phyloP scores from a whole-genome alignment of 2,888 invertebrate species.

The Siphlonurus alternatus region DNA sequence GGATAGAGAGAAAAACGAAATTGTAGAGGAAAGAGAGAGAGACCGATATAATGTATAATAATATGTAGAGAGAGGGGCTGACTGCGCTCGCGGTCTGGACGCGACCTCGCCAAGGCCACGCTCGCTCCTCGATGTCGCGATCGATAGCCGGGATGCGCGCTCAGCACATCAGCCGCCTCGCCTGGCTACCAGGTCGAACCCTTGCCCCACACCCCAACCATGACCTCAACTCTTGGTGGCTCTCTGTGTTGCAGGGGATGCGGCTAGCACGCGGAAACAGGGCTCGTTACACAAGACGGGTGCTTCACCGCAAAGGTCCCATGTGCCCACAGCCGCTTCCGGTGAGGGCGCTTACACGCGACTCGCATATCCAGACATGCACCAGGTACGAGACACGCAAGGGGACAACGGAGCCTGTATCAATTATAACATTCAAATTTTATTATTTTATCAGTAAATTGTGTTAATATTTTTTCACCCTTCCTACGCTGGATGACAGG shows the following conservation, averaged over 20 bases:
- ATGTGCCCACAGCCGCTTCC: neutral
- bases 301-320: neutral
- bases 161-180: neutral
- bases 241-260: neutral
- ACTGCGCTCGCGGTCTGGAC: neutral
- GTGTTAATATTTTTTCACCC: too few relatives aligned
- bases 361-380: neutral
- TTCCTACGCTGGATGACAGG: too few relatives aligned
- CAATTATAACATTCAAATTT: too few relatives aligned
- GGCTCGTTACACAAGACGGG: neutral
- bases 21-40: neutral
- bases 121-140: neutral
- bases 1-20: too few relatives aligned
- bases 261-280: neutral
- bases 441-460: too few relatives aligned
- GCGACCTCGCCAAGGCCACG: neutral
- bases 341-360: neutral
- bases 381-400: neutral
- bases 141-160: neutral
- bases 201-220: too few relatives aligned
- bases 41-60: too few relatives aligned
- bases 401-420: too few relatives aligned
- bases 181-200: neutral
- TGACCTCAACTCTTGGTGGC: neutral
- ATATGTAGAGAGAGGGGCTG: neutral